Base-by-base conservation (phyloP, 2,888 invertebrate genomes). In the Drosophila infuscata region DNA sequence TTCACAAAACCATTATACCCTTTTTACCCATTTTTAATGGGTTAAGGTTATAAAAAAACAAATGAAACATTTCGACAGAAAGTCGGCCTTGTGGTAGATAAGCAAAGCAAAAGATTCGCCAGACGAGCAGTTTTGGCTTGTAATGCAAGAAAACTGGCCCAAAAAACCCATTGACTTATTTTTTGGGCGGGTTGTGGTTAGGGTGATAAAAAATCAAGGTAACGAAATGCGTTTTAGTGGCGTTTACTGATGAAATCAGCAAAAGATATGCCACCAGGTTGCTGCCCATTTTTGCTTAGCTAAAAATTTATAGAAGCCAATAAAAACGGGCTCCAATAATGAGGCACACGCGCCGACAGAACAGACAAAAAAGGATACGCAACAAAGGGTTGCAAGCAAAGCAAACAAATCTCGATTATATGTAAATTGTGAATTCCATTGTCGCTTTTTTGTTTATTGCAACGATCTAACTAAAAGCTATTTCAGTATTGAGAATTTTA, bases 191-290 rank as follows among this genome's bases (percentile, higher is more conserved):
- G 25, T 11, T 25, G 51, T 15, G 29, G 6, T 48, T 9, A 17
- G 53, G 51, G 56, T 56, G 46, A 77, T 83, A 83, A 87, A 83
- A 89, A 83, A 61, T 83, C 72, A 86, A 84, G 84, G 84, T 82
- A 89, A 79, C 76, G 36, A 89, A 88, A 88, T 79, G 80, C 85
- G 70, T 88, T 89, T 85, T 79, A 82, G 79, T 68, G 70, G 49
- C 66, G 49, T 67, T 79, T 89, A 77, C 90, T 88, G 87, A 89
- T 91, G 80, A 88, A 84, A 91, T 91, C 87, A 84, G 88, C 88
- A 78, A 79, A 71, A 81, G 76, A 74, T 73, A 76, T 66, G 74
- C 54, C 57, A 30, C 25, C 38, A 32, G 53, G 51, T 54, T 73
- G 25, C 15, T 52, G 58, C 62, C 68, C 63, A 51, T 60, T 83